Conservation (phyloP, 2,797 vertebrate species). For the Dendrocincla tyrannina region DNA sequence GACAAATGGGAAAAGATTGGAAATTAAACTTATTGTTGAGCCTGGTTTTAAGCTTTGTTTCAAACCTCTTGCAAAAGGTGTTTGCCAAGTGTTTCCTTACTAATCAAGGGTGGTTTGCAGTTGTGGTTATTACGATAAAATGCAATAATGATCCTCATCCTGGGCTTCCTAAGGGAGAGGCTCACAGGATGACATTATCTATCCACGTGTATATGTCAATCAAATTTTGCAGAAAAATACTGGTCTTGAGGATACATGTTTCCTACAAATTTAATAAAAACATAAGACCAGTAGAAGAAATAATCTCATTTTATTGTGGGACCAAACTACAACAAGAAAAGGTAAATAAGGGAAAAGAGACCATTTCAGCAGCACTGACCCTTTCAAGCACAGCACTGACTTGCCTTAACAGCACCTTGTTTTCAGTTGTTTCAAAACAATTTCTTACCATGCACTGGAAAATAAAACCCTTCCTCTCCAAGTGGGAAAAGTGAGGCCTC, state of each 20-base stretch:
- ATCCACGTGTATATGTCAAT: rapidly evolving
- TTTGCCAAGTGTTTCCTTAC: background rate
- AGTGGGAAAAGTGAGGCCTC: conserved; percentile 31
- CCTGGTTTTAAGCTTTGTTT: background rate
- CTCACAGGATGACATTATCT: background rate
- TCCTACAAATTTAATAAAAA: background rate
- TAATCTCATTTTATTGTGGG: background rate
- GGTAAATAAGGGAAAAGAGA: background rate
- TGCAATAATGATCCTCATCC: background rate
- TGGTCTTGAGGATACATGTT: background rate
- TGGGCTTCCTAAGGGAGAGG: background rate
- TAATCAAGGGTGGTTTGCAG: background rate
- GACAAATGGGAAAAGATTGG: background rate
- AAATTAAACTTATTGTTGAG: background rate
- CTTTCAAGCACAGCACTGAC: background rate
- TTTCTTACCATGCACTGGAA: background rate
- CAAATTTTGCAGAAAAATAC: background rate
- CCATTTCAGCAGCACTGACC: background rate
- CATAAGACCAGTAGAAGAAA: background rate
- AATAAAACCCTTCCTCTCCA: conserved; percentile 9
- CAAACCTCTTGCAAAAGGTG: background rate
- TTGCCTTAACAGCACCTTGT: background rate
- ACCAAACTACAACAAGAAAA: background rate
- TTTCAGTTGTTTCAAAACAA: background rate
- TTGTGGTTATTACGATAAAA: background rate